A percentile compares a stretch with the other conserved stretches of the same genome.
Evolutionary conservation across 2,113 vertebrate genomes (phyloP).

Genomic region (Perca schrenkii): DNA sequence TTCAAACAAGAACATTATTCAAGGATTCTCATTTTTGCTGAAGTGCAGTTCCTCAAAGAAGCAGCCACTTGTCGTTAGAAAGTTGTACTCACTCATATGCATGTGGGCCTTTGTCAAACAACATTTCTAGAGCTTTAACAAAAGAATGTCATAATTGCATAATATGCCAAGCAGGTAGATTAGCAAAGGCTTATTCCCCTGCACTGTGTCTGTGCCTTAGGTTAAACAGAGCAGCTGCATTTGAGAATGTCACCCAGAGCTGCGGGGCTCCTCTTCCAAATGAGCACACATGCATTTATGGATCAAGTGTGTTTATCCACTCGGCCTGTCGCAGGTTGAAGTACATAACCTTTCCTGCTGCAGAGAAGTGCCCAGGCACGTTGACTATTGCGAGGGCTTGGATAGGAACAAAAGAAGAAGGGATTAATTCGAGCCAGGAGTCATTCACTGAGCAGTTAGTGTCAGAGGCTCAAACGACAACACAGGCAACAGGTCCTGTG

Average conservation of each 20-base stretch:
- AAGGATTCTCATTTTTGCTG: background rate
- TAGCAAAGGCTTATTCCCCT: constrained; percentile 66
- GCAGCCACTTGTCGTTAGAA: constrained; percentile 3
- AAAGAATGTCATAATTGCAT: constrained; percentile 71
- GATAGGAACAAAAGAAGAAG: constrained; percentile 46
- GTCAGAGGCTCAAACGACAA: constrained; percentile 40
- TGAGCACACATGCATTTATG: constrained; percentile 68
- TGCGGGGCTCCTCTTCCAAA: constrained; percentile 43
- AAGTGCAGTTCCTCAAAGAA: constrained; percentile 43
- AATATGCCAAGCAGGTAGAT: constrained; percentile 71
- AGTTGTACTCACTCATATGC: constrained; percentile 9
- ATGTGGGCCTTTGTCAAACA: constrained; percentile 26
- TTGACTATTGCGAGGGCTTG: constrained; percentile 33
- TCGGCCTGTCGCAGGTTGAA: constrained; percentile 62
- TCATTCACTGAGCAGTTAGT: constrained; percentile 51
- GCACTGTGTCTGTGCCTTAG: constrained; percentile 64
- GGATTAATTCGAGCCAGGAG: constrained; percentile 55
- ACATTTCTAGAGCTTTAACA: constrained; percentile 60
- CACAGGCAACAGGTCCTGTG: constrained; percentile 40
- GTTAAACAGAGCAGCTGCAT: constrained; percentile 74
- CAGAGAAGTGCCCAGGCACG: constrained; percentile 57
- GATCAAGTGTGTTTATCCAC: constrained; percentile 72
- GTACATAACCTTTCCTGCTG: constrained; percentile 56
- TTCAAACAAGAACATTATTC: constrained; percentile 1
- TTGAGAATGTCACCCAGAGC: constrained; percentile 66